phyloP scores from a whole-genome alignment of 2,113 vertebrate genomes.

The Triplophysa siluroides region DNA sequence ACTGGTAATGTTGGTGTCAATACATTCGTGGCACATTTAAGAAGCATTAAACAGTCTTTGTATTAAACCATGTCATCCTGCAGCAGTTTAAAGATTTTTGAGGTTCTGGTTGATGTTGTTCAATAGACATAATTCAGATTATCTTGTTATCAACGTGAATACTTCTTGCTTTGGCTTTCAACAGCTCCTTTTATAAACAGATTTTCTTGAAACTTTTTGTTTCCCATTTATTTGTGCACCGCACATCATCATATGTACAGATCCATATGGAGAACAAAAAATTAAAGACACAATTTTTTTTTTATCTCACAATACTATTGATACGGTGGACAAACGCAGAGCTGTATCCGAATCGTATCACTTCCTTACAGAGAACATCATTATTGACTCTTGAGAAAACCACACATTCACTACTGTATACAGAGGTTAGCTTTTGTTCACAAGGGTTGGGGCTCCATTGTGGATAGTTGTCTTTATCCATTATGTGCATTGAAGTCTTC shows the following conservation, averaged over 20 bases:
- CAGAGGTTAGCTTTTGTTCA: conserved; percentile 77
- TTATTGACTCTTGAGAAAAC: conserved; percentile 73
- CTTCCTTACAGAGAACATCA: conserved; percentile 73
- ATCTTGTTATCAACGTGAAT: too few species aligned
- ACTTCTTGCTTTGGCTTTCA: too few species aligned
- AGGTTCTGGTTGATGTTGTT: too few species aligned
- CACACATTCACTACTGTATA: conserved; percentile 84
- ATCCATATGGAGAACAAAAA: conserved; percentile 68
- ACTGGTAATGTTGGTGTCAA: too few species aligned
- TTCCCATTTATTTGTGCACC: conserved; percentile 79
- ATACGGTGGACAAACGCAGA: conserved; percentile 90
- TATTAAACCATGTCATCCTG: too few species aligned
- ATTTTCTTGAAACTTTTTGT: conserved; percentile 9
- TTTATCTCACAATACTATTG: conserved; percentile 85
- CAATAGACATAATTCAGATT: too few species aligned
- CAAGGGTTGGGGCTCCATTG: conserved; percentile 32
- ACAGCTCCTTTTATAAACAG: too few species aligned
- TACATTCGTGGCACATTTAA: too few species aligned
- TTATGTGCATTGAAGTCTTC: conserved; percentile 51
- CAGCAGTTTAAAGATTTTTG: too few species aligned
- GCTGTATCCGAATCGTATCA: conserved; percentile 79
- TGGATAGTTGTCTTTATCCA: neutral
- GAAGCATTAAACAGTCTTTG: too few species aligned
- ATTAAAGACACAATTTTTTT: conserved; percentile 76
- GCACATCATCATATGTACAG: conserved; percentile 80